phyloP scores from a whole-genome alignment of 2,113 vertebrate genomes.

The Corythoichthys intestinalis region DNA sequence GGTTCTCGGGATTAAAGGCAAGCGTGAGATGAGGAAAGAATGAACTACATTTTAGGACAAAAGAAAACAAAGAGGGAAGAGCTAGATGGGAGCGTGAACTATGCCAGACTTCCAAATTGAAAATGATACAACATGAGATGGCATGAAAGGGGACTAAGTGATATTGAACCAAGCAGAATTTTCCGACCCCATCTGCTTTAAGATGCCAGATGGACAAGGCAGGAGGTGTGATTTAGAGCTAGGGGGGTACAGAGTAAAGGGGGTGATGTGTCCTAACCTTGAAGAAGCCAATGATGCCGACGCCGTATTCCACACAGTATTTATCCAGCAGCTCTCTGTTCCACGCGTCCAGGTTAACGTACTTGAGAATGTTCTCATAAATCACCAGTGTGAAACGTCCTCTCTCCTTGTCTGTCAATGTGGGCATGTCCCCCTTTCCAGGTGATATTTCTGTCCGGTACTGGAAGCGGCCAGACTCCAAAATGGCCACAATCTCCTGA shows the following conservation, averaged over 20 bases:
- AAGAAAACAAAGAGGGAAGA: constrained; percentile 29
- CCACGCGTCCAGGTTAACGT: constrained; percentile 96
- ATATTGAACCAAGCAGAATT: constrained; percentile 50
- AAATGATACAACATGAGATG: constrained; percentile 29
- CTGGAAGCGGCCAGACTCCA: constrained; percentile 92
- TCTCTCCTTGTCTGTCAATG: constrained; percentile 87
- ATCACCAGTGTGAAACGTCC: constrained; percentile 92
- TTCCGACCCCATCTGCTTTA: constrained; percentile 59
- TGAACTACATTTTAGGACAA: constrained; percentile 13
- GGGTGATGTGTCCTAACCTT: constrained; percentile 76
- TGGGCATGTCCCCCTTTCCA: constrained; percentile 97
- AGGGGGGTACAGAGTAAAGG: constrained; percentile 14
- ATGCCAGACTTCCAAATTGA: constrained; percentile 28
- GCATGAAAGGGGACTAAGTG: constrained; percentile 33
- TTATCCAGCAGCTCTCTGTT: constrained; percentile 98
- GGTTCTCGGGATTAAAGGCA: constrained; percentile 34
- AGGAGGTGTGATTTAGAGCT: constrained; percentile 56
- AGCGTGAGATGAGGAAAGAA: constrained; percentile 13
- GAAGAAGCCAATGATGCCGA: constrained; percentile 97
- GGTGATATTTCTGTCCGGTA: constrained; percentile 95
- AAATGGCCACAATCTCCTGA: constrained; percentile 95
- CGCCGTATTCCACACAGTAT: constrained; percentile 95
- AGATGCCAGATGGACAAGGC: constrained; percentile 66
- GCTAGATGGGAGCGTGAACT: constrained; percentile 17
- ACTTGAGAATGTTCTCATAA: constrained; percentile 97